A percentile compares a stretch with the other conserved stretches of the same genome.
These are phyloP conservation scores for Pseudomyrmex pallidus DNA, from an alignment of 1,140 invertebrate species.

Conservation along the genomic window DNA sequence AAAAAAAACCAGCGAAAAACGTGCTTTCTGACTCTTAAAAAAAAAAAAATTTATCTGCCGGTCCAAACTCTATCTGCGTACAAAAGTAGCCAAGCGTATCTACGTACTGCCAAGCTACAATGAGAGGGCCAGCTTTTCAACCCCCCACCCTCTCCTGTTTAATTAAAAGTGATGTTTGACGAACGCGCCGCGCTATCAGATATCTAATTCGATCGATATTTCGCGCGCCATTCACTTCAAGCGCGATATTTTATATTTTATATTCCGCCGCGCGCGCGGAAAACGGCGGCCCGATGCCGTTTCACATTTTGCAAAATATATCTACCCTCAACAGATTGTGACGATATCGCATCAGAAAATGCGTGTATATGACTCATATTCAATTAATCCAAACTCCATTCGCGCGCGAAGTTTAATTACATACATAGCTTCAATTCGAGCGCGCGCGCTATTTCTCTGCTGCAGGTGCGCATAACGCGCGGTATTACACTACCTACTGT, in stretches of 20 bases:
- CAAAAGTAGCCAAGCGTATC: constrained; percentile 36
- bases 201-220: constrained; percentile 30
- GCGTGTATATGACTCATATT: not conserved
- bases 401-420: constrained; percentile 18
- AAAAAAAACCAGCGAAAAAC: not conserved
- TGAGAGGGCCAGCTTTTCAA: constrained; percentile 27
- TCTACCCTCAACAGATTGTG: constrained; percentile 9
- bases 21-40: constrained; percentile 35
- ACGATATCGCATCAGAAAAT: constrained; percentile 27
- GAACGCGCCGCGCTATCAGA: constrained; percentile 31
- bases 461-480: constrained; percentile 1
- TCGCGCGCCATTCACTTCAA: not conserved
- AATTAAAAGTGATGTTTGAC: constrained; percentile 59
- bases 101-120: constrained; percentile 39
- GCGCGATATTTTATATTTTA: not conserved
- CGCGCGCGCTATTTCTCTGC: not conserved
- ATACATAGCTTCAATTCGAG: not conserved
- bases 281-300: not conserved
- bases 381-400: constrained; percentile 13
- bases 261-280: not conserved
- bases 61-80: constrained; percentile 40
- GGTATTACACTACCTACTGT: too few species aligned
- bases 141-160: not conserved
- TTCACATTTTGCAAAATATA: constrained; percentile 38
- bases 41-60: not conserved